Evolutionary conservation across 2,113 vertebrate species (phyloP), one percentile per base, ranked within the genome.

Genomic region (Nyctibius bracteatus): DNA sequence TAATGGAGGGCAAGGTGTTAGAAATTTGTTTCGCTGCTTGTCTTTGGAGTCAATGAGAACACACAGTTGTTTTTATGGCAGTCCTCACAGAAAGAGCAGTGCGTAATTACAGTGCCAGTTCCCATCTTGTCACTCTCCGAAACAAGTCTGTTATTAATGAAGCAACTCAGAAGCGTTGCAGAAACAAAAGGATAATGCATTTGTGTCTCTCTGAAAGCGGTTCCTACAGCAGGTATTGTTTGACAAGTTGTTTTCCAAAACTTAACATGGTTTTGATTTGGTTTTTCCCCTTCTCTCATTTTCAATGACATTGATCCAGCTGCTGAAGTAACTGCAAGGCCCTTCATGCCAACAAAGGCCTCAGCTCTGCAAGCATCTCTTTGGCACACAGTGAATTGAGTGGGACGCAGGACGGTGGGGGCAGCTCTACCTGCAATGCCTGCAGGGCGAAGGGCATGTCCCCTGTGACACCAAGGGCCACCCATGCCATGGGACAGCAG

Each of bases 311-410:
- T 27, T 10, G 11, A 27, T 7, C 49, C 66, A 44, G 44, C 49
- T 78, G 35, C 67, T 71, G 72, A 81, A 27, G 12, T 31, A 30
- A 43, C 20, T 31, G 25, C 49, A 61, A 23, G 23, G 18, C 19
- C 30, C 11, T 66, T 28, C 43, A 3, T 1, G 21, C 12, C n/a
- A 25, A 3, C 2, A 33, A 24, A 44, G 55, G 44, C 54, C 67
- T 41, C 30, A 8, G 9, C 63, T 73, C 28, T 43, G 33, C 19
- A 3, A 8, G 30, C 5, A 41, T 57, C 68, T 25, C 59, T 46
- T 47, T 3, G 0, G 5, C 47, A 6, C 30, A 2, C 16, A 12
- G 31, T 1, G 1, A 62, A 3, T 0, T 3, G 30, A 19, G 3
- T 2, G n/a, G 54, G 27, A 12, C 9, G 41, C 41, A 46, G 39